Evolutionary conservation across 2,888 invertebrate species (phyloP).

Genomic region (Loripinus fragilis): DNA sequence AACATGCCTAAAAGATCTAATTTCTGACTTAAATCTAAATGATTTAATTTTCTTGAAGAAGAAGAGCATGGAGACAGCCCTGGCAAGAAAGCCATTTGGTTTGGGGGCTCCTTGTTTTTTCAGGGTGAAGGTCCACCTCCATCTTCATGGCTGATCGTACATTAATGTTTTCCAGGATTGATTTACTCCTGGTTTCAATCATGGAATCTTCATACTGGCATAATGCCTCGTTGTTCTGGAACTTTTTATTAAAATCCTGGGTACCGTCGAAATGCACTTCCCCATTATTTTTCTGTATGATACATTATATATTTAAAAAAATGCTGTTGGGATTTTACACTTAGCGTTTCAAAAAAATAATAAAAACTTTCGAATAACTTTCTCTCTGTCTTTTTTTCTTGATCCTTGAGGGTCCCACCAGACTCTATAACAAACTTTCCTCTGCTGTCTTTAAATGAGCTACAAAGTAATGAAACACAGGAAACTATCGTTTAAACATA

Average conservation of each 20-base stretch:
- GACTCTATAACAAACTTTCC: background rate
- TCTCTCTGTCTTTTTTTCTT: background rate
- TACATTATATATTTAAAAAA: background rate
- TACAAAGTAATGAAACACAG: too few relatives aligned
- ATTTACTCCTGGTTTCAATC: background rate
- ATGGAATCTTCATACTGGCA: background rate
- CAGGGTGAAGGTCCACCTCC: background rate
- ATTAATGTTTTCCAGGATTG: background rate
- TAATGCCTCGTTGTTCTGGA: background rate
- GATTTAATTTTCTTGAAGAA: background rate
- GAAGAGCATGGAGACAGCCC: background rate
- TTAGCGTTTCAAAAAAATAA: background rate
- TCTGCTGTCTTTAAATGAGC: background rate
- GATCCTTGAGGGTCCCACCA: background rate
- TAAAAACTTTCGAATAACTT: background rate
- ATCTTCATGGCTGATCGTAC: background rate
- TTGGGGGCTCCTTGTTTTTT: background rate
- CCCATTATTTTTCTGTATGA: background rate
- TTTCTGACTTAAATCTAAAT: background rate
- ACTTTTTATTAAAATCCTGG: background rate
- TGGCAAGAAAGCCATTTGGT: constrained; percentile 5
- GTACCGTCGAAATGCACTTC: background rate
- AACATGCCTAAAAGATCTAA: background rate
- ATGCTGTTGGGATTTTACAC: background rate
- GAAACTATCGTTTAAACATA: too few relatives aligned